A percentile compares a stretch with the other conserved stretches of the same genome.
Evolutionary conservation across 2,888 invertebrate genomes (phyloP).

Genomic region (Meandrusa payeni): DNA sequence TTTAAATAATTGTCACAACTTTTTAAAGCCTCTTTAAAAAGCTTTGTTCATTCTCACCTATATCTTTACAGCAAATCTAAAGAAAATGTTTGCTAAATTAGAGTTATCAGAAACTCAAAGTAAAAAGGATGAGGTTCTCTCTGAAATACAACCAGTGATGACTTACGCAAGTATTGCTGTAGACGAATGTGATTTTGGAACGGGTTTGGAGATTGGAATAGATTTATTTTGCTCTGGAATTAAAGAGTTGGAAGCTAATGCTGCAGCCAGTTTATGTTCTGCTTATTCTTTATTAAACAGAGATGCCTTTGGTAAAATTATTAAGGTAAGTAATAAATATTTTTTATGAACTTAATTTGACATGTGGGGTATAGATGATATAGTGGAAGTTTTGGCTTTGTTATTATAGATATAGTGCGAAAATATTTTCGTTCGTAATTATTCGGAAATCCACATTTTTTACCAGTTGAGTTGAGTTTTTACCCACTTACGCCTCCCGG

Average conservation of each 20-base stretch:
- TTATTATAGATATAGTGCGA: too few species aligned
- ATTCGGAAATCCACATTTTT: too few species aligned
- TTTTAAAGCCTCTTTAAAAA: too few species aligned
- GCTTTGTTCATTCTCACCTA: too few species aligned
- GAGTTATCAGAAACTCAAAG: slow-evolving; percentile 79
- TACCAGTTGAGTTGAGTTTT: too few species aligned
- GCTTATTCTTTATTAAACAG: slow-evolving; percentile 89
- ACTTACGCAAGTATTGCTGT: slow-evolving; percentile 93
- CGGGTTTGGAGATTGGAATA: slow-evolving; percentile 93
- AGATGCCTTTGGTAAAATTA: slow-evolving; percentile 86
- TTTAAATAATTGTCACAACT: too few species aligned
- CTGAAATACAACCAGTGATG: slow-evolving; percentile 89
- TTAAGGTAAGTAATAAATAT: slow-evolving; percentile 64
- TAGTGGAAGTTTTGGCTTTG: too few species aligned
- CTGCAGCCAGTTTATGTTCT: slow-evolving; percentile 83
- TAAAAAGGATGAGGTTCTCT: slow-evolving; percentile 82
- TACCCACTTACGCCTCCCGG: too few species aligned
- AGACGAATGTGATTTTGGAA: slow-evolving; percentile 97
- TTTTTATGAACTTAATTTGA: too few species aligned
- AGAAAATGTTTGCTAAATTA: slow-evolving; percentile 85
- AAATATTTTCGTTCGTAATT: too few species aligned
- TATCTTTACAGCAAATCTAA: slow-evolving; percentile 84
- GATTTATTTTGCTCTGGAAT: slow-evolving; percentile 90
- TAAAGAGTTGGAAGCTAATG: slow-evolving; percentile 83
- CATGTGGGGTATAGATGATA: too few species aligned